Base-by-base conservation (phyloP, 2,113 vertebrate genomes). In the Clarias macrocephalus region DNA sequence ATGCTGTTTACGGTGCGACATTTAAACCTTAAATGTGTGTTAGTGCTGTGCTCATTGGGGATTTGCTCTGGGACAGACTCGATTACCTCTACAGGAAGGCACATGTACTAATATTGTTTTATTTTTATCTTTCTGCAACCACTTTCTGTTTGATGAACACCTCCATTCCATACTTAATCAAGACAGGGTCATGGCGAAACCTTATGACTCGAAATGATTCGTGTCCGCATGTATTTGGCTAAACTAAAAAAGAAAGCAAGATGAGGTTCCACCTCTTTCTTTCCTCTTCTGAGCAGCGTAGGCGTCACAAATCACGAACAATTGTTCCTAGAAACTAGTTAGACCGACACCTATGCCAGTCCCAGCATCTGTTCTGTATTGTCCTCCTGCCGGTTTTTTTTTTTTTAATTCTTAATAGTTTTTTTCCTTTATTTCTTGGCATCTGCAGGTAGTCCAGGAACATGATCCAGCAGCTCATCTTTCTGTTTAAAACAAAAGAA, bases 81-180 rank as follows among this genome's bases (percentile, higher is more conserved):
- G 25, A 11, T 82, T 62, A 82, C 81, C 60, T 57, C 81, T 8
- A 82, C 81, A 66, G 81, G 62, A 82, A 82, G 52, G 33, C 81
- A 28, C 25, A 52, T 3, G 66, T 18, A 28, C 3, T 87, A 30
- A 37, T 77, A 18, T 56, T 68, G 30, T 80, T 70, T 59, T 83
- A 21, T 72, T 30, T 21, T 72, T 79, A 86, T 63, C 16, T 23
- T 82, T 62, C 37, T 86, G 73, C 84, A 73, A 62, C 84, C 89
- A 73, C 81, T 90, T 88, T 86, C 89, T 88, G 80, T 84, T 76
- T 62, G 48, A 42, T 65, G 79, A 80, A 63, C 73, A 62, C 84
- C 65, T 57, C 19, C 80, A 62, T 54, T 66, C 85, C 28, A 66
- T 52, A 12, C 68, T 79, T 76, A 66, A 54, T 42, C 63, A 54